These are phyloP conservation scores for Catocala fraxini DNA, from an alignment of 2,888 invertebrate species.

Conservation along the genomic window DNA sequence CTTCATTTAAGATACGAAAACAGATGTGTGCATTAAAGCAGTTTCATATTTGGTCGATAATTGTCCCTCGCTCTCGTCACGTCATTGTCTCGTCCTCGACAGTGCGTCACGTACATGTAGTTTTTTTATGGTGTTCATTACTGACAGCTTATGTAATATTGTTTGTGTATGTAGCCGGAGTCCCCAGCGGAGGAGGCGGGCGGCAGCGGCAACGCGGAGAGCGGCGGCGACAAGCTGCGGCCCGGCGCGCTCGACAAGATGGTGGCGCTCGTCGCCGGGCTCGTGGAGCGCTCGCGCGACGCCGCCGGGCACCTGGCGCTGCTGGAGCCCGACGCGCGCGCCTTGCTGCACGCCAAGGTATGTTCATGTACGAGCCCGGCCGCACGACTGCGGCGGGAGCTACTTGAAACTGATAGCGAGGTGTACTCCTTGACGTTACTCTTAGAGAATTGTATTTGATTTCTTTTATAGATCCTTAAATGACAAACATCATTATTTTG, in stretches of 20 bases:
- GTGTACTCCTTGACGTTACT: no score
- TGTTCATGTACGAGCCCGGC: neutral
- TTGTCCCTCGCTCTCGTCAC: no score
- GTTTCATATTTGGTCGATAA: no score
- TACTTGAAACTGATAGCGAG: no score
- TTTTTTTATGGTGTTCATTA: neutral
- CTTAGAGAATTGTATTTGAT: no score
- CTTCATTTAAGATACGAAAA: no score
- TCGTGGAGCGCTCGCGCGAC: conserved; percentile 96
- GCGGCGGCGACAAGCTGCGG: conserved; percentile 90
- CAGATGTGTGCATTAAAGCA: no score
- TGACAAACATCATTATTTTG: no score
- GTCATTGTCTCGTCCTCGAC: no score
- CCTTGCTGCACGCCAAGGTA: conserved; percentile 95
- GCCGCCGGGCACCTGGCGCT: conserved; percentile 92
- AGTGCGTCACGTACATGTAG: no score
- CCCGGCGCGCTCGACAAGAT: conserved; percentile 98
- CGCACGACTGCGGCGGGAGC: no score
- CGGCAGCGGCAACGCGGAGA: conserved; percentile 64
- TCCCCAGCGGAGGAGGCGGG: conserved; percentile 73
- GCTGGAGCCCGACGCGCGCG: conserved; percentile 92
- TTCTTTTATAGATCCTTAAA: no score
- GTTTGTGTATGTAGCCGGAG: conserved; percentile 59
- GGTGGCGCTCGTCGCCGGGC: conserved; percentile 95
- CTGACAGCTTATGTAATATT: neutral